Conservation (phyloP, 2,888 invertebrate species). For the Phalangium opilio region DNA sequence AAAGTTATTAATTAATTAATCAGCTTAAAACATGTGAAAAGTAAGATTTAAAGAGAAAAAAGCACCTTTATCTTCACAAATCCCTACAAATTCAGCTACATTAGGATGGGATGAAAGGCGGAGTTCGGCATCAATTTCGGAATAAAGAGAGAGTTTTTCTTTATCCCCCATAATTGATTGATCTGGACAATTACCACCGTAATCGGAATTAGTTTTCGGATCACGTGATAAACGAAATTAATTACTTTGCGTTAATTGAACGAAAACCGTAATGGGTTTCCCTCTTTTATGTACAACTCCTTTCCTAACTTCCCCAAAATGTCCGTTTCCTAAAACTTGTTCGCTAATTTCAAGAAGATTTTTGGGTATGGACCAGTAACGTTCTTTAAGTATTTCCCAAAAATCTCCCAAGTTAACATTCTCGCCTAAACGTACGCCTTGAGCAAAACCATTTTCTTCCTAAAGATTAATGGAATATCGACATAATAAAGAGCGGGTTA, state of each 20-base stretch:
- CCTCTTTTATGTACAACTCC: slow-evolving; percentile 50
- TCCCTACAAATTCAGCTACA: slow-evolving; percentile 56
- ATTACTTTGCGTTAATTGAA: slow-evolving; percentile 46
- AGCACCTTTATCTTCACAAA: slow-evolving; percentile 53
- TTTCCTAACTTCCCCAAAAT: slow-evolving; percentile 59
- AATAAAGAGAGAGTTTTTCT: slow-evolving; percentile 31
- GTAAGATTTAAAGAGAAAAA: too few species aligned
- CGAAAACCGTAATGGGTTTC: slow-evolving; percentile 38
- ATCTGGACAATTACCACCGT: slow-evolving; percentile 9
- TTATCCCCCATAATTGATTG: slow-evolving; percentile 16
- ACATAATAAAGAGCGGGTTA: background rate
- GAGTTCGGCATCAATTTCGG: slow-evolving; percentile 55
- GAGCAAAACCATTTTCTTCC: slow-evolving; percentile 42
- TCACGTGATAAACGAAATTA: too few species aligned
- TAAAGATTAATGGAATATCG: slow-evolving; percentile 14
- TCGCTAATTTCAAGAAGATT: slow-evolving; percentile 53
- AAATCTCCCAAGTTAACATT: slow-evolving; percentile 39
- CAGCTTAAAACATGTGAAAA: too few species aligned
- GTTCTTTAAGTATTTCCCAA: slow-evolving; percentile 56
- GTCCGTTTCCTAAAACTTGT: slow-evolving; percentile 53
- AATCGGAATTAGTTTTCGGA: too few species aligned
- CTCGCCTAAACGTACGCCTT: slow-evolving; percentile 20
- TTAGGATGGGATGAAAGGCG: slow-evolving; percentile 53
- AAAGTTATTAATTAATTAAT: background rate
- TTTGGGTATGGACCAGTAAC: slow-evolving; percentile 55